Conservation (phyloP, 23 tunicate genomes). For the Halocynthia aurantium region DNA sequence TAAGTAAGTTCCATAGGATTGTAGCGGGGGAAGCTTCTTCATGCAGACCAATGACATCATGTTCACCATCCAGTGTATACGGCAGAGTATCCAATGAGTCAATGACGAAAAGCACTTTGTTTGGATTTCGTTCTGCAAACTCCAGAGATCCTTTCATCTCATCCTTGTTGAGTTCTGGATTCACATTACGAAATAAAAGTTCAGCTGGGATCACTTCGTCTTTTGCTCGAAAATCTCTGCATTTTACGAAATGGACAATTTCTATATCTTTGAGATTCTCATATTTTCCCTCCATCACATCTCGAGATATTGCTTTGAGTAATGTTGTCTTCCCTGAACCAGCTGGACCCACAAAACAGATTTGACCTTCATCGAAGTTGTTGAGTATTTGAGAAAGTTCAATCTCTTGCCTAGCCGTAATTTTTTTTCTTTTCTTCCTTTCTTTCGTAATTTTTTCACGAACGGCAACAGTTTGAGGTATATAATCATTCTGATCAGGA, state of each 20-base stretch:
- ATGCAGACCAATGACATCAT: conserved; percentile 1
- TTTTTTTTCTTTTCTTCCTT: no score
- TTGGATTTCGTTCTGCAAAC: not conserved
- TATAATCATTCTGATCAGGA: no score
- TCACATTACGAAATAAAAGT: not conserved
- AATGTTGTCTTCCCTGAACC: no score
- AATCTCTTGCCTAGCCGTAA: no score
- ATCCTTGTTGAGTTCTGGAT: not conserved
- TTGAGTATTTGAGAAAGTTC: no score
- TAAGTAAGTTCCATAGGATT: not conserved
- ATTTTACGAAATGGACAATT: not conserved
- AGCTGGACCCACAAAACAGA: no score
- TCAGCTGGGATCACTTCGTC: not conserved
- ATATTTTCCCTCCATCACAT: no score
- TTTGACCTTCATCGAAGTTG: no score
- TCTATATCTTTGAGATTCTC: not conserved
- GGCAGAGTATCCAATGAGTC: conserved; percentile 7
- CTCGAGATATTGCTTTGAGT: no score
- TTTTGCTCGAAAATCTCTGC: not conserved
- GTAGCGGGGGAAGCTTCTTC: not conserved
- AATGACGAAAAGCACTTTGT: conserved; percentile 1
- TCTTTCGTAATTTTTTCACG: no score
- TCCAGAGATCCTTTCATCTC: not conserved
- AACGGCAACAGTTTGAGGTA: no score
- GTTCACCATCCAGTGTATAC: not conserved